Percentiles rank a stretch among this genome's conserved stretches.
phyloP scores from a whole-genome alignment of 2,113 vertebrate genomes.

The Craseonycteris thonglongyai region DNA sequence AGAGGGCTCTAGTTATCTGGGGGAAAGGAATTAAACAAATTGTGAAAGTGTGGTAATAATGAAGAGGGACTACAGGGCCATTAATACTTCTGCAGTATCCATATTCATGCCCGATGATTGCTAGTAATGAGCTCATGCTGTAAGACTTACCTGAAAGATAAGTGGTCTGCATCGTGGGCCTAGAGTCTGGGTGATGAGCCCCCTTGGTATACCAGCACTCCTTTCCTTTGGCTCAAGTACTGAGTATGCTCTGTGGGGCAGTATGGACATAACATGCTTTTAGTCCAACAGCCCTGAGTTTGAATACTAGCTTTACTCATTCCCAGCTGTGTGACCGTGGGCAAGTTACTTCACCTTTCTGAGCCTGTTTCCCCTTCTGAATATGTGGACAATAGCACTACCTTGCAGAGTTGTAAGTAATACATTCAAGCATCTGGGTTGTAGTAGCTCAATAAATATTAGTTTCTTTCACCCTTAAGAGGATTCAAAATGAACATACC shows the following conservation, averaged over 20 bases:
- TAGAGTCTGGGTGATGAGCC: background rate
- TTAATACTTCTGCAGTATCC: constrained; percentile 66
- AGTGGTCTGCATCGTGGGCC: constrained; percentile 11
- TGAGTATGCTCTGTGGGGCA: background rate
- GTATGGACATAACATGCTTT: background rate
- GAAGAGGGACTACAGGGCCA: constrained; percentile 61
- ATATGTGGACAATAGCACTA: background rate
- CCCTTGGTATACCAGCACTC: too few species aligned
- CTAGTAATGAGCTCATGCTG: constrained; percentile 39
- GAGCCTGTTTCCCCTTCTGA: background rate
- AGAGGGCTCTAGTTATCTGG: constrained; percentile 76
- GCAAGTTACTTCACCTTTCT: background rate
- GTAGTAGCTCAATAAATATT: constrained; percentile 2
- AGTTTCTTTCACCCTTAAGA: constrained; percentile 13
- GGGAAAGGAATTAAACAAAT: constrained; percentile 78
- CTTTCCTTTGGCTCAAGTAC: background rate
- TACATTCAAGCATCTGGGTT: background rate
- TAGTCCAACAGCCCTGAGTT: background rate
- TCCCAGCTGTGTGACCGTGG: background rate
- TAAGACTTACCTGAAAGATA: constrained; percentile 46
- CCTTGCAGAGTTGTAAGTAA: background rate
- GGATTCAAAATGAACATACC: constrained; percentile 15
- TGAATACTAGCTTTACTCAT: background rate
- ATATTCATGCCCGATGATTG: constrained; percentile 55
- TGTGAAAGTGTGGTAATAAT: constrained; percentile 73